Conservation (phyloP, 2,113 vertebrate genomes). For the Tenebrosternarchus preto region DNA sequence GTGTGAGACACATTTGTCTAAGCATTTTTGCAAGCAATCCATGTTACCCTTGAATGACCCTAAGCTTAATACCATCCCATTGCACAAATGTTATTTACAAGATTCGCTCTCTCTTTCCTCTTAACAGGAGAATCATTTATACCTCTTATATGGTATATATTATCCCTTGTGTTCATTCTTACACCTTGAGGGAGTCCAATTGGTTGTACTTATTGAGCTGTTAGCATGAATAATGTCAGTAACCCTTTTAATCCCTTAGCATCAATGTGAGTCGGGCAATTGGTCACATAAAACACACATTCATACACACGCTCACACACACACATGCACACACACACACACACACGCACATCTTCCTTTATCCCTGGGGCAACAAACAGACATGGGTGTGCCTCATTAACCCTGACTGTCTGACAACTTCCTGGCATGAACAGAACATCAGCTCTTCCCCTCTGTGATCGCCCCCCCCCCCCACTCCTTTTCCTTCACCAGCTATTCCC, state of each 20-base stretch:
- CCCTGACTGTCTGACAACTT: constrained; percentile 32
- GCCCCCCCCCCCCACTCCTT: too few species aligned
- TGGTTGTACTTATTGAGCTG: not conserved
- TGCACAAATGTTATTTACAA: not conserved
- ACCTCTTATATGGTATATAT: not conserved
- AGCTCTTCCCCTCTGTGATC: constrained; percentile 10
- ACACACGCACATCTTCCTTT: not conserved
- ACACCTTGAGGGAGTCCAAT: not conserved
- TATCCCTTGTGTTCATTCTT: too few species aligned
- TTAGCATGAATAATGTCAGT: constrained; percentile 10
- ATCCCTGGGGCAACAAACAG: constrained; percentile 7
- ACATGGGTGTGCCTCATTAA: constrained; percentile 24
- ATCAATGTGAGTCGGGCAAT: constrained; percentile 1
- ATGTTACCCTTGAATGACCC: not conserved
- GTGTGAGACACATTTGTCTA: not conserved
- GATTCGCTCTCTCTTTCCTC: not conserved
- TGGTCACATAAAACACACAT: not conserved
- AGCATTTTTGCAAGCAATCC: too few species aligned
- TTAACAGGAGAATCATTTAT: not conserved
- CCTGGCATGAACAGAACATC: constrained; percentile 14
- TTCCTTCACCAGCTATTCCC: not conserved
- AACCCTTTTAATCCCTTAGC: not conserved
- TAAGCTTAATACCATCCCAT: not conserved
- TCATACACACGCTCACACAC: too few species aligned
- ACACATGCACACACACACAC: not conserved